Conservation (phyloP, 2,797 vertebrate species). For the Synanceia verrucosa region DNA sequence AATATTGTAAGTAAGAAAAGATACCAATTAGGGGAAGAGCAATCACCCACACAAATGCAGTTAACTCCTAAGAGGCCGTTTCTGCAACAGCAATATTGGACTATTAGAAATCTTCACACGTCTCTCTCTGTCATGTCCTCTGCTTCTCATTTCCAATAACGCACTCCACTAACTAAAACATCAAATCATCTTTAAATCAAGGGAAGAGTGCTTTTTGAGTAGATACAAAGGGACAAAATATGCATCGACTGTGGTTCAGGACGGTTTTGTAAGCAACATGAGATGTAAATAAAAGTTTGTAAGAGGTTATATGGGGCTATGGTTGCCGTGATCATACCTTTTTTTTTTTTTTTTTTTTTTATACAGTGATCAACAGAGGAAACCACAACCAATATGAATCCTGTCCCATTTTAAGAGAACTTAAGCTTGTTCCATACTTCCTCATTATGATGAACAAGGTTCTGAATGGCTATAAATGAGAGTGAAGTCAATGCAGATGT, state of each 20-base stretch:
- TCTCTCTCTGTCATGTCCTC: conserved; percentile 28
- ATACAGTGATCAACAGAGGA: too few relatives aligned
- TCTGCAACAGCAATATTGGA: conserved; percentile 55
- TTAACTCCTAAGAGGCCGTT: conserved; percentile 60
- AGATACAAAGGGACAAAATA: not conserved
- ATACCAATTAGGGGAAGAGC: conserved; percentile 56
- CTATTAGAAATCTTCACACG: conserved; percentile 66
- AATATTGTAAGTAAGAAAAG: conserved; percentile 44
- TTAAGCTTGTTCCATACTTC: too few relatives aligned
- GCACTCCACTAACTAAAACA: conserved; percentile 17
- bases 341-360: too few relatives aligned
- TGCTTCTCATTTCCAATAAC: conserved; percentile 37
- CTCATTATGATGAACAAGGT: too few relatives aligned
- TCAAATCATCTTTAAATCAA: conserved; percentile 12
- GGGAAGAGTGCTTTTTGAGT: conserved; percentile 1
- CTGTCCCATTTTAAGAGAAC: too few relatives aligned
- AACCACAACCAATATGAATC: too few relatives aligned
- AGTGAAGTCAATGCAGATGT: too few relatives aligned
- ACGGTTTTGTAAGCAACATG: conserved; percentile 5
- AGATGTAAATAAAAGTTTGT: conserved; percentile 7
- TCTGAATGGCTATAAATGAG: too few relatives aligned
- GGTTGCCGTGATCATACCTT: too few relatives aligned
- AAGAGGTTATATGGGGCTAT: too few relatives aligned
- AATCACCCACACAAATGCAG: conserved; percentile 55
- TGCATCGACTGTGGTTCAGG: not conserved